Percentiles rank a stretch among this genome's conserved stretches.
phyloP scores from a whole-genome alignment of 2,113 vertebrate genomes.

The Halichoerus grypus region DNA sequence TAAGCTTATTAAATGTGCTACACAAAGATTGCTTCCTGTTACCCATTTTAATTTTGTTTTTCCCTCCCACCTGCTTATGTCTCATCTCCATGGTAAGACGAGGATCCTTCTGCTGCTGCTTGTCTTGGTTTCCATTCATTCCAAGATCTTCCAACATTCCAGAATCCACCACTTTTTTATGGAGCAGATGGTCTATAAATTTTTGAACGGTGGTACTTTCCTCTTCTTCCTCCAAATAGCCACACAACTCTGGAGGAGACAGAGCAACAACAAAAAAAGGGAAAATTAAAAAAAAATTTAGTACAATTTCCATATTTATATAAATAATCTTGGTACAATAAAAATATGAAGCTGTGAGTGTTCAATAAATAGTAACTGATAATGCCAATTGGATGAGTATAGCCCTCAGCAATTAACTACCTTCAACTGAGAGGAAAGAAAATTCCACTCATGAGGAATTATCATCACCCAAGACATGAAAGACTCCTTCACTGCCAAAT shows the following conservation, averaged over 20 bases:
- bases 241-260: conserved; percentile 91
- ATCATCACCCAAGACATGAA: background rate
- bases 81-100: conserved; percentile 94
- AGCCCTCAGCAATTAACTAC: background rate
- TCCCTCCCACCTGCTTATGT: conserved; percentile 91
- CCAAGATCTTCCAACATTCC: conserved; percentile 87
- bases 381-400: conserved; percentile 2
- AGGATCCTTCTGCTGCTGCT: conserved; percentile 88
- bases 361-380: conserved; percentile 50
- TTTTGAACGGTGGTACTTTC: conserved; percentile 89
- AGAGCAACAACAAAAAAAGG: conserved; percentile 53
- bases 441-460: background rate
- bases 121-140: conserved; percentile 88
- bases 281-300: background rate
- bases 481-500: conserved; percentile 28
- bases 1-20: conserved; percentile 85
- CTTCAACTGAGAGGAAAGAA: conserved; percentile 40
- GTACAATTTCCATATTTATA: conserved; percentile 56
- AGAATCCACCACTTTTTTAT: conserved; percentile 89
- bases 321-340: conserved; percentile 47
- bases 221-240: conserved; percentile 90
- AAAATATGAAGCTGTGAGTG: conserved; percentile 39
- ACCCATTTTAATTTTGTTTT: conserved; percentile 83
- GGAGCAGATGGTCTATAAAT: conserved; percentile 93
- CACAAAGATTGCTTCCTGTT: conserved; percentile 78